Base-by-base conservation (phyloP, 2,113 vertebrate species). In the Charina bottae region DNA sequence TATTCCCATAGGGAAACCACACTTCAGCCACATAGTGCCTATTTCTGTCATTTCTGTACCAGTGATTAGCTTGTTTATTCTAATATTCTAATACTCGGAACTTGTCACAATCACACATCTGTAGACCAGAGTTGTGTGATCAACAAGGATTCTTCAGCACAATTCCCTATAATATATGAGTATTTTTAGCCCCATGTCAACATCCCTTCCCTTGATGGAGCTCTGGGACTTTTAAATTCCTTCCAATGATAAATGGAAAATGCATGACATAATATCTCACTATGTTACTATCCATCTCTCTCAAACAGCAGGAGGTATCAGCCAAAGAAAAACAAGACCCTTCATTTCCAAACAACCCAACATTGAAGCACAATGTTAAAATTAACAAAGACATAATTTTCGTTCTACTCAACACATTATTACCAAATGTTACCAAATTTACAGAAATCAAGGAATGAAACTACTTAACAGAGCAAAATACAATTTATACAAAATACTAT, bases 181-280 rank as follows among this genome's bases (percentile, higher is more conserved):
- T 84, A 88, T 93, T 87, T 92, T 93, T 90, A 90, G 56, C 46
- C n/a, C 49, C 68, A 62, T 23, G 68, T 83, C n/a, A 54, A 90
- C 68, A 87, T 56, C 85, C 89, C 23, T 55, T 90, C 85, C 89
- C 89, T 83, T 28, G 33, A 90, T 90, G 46, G 89, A 88, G 64
- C 85, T 90, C 56, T 83, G 85, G 85, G 85, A 62, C 86, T 59
- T 78, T 53, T 87, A 42, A 90, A 85, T 85, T 28, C 42, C 33
- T 89, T 86, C 88, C 59, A 86, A 46, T 89, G 88, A 92, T 72
- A 92, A 87, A 93, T 93, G 89, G 89, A 88, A 84, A 93, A 90
- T 26, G n/a, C 72, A 83, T 84, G 85, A 93, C 85, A 84, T 83
- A 62, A 55, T 90, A 55, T 84, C 68, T 90, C 85, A 60, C 68